Evolutionary conservation across 37 sponge, comb jelly and placozoan genomes (phyloP), one percentile per base, ranked within the genome.

Genomic region (Amphimedon queenslandica): DNA sequence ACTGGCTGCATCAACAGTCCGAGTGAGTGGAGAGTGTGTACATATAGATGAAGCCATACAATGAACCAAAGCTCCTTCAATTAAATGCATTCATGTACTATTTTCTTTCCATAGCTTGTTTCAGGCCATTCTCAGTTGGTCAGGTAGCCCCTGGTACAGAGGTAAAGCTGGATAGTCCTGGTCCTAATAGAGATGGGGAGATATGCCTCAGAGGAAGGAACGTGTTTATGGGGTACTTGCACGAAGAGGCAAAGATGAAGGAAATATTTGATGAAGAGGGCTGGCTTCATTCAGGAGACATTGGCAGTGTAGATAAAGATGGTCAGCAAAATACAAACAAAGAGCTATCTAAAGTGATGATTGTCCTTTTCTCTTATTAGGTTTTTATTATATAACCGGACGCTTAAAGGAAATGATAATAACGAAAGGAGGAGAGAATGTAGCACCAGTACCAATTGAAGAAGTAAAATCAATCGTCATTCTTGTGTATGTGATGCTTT

Each of bases 151-250:
- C 85, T 11, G 97, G 93, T 23, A 79, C 82, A 0, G 97, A 96
- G 72, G 68, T 90, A 57, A 93, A 80, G 79, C 81, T 96, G 6
- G 88, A 85, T 29, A 92, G 84, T 57, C 94, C 91, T 25, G 89
- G 89, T 41, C 57, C 58, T 3, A 69, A 73, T 20, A 47, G 63
- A 31, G 75, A 63, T 73, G 75, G 75, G 2, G 77, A 75, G 77
- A 79, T 98, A 16, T 94, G 94, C 40, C 87, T 87, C 72, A 72
- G 92, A 39, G 99, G 99, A 5, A 70, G 99, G 21, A 92, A 94
- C 53, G 82, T 98, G 55, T 94, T 98, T 76, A 94, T 98, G 95
- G 99, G 95, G 1, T 98, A 98, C 63, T 84, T 98, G 63, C 73
- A 87, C 20, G 75, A 86, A 41, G 92, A 88, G 80, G 80, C 80